Evolutionary conservation across 2,797 vertebrate genomes (phyloP).

Genomic region (Octomys mimax): DNA sequence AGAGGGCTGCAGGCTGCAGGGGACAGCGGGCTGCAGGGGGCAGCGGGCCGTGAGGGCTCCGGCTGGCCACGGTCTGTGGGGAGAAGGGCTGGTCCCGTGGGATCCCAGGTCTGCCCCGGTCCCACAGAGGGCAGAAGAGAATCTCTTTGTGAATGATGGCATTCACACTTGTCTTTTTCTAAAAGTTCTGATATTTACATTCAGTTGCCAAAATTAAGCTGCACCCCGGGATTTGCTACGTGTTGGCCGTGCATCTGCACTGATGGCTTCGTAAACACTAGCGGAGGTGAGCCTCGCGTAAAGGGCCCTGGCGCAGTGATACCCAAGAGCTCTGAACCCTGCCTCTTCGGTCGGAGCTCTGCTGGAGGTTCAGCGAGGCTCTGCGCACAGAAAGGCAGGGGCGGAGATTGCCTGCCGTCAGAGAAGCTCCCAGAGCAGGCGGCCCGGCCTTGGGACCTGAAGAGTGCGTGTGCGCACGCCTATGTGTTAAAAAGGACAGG

Average conservation of each 20-base stretch:
- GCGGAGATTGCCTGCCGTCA: neutral
- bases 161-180: neutral
- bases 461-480: neutral
- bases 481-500: neutral
- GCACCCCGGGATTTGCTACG: neutral
- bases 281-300: neutral
- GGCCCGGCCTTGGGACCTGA: neutral
- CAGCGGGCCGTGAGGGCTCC: neutral
- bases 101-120: neutral
- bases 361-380: neutral
- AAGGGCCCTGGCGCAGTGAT: neutral
- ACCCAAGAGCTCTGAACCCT: neutral
- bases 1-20: neutral
- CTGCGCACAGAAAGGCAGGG: neutral
- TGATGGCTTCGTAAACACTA: neutral
- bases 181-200: slow-evolving; percentile 35
- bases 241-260: neutral
- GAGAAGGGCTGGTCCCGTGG: neutral
- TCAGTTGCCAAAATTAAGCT: slow-evolving; percentile 40
- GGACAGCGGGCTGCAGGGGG: neutral
- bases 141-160: neutral
- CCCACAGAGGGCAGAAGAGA: neutral
- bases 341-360: neutral
- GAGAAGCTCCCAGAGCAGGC: neutral
- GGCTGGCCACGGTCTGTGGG: neutral